Evolutionary conservation across 2,113 vertebrate genomes (phyloP).

Genomic region (Pelvicachromis taeniatus): DNA sequence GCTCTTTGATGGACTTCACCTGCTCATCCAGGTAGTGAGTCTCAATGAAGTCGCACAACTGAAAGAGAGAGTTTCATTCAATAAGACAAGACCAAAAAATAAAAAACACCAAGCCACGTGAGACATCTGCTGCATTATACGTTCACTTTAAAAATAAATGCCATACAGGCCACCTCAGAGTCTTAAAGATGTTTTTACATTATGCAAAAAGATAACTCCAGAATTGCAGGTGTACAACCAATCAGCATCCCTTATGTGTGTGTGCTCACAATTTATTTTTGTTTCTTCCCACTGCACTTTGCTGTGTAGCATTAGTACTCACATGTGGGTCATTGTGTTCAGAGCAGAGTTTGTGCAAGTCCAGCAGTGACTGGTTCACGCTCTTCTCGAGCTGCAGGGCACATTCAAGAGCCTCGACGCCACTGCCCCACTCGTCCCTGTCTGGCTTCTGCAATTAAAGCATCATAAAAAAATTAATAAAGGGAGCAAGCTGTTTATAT

Average conservation of each 20-base stretch:
- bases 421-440: conserved; percentile 91
- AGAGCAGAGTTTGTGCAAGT: conserved; percentile 88
- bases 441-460: conserved; percentile 80
- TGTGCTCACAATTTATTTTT: not conserved
- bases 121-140: not conserved
- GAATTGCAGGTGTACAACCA: not conserved
- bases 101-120: not conserved
- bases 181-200: not conserved
- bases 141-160: not conserved
- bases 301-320: conserved; percentile 55
- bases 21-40: conserved; percentile 95
- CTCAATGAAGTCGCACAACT: conserved; percentile 96
- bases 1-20: conserved; percentile 92
- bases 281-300: not conserved
- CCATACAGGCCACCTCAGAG: not conserved
- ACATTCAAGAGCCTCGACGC: conserved; percentile 88
- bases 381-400: conserved; percentile 85
- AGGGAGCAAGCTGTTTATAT: too few relatives aligned
- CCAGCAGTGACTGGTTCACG: conserved; percentile 85
- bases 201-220: not conserved
- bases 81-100: not conserved
- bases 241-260: not conserved
- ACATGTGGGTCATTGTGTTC: conserved; percentile 93
- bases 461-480: not conserved
- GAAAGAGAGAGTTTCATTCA: not conserved